Evolutionary conservation across 2,888 invertebrate genomes (phyloP).

Genomic region (Erebia ligea): DNA sequence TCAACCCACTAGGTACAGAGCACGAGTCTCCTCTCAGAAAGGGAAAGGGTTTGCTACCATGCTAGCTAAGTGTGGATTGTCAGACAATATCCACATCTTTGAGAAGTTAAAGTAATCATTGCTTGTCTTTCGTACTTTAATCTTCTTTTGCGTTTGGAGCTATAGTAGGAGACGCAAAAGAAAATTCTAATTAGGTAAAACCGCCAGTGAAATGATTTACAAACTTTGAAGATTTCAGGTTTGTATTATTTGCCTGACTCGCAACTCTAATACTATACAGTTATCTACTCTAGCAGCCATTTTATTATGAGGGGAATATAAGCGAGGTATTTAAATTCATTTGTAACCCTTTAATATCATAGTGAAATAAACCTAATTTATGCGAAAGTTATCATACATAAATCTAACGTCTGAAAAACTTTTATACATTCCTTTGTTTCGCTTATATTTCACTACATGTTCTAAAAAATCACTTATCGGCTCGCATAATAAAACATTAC

Average conservation of each 20-base stretch:
- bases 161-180: too few species aligned
- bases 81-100: too few species aligned
- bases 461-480: conserved; percentile 34
- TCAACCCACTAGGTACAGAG: too few species aligned
- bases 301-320: neutral
- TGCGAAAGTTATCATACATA: conserved; percentile 15
- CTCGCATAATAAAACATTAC: conserved; percentile 25
- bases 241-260: neutral
- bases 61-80: too few species aligned
- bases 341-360: neutral
- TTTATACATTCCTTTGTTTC: conserved; percentile 22
- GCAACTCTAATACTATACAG: neutral
- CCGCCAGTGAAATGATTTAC: neutral
- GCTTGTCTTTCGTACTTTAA: too few species aligned
- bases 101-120: too few species aligned
- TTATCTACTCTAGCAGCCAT: neutral
- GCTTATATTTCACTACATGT: conserved; percentile 29
- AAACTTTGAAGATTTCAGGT: neutral
- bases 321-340: neutral
- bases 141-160: too few species aligned
- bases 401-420: conserved; percentile 20
- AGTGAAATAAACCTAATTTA: conserved; percentile 4
- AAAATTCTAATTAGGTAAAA: too few species aligned
- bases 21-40: too few species aligned
- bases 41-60: too few species aligned